phyloP scores from a whole-genome alignment of 2,797 vertebrate species.

The Anabas testudineus region DNA sequence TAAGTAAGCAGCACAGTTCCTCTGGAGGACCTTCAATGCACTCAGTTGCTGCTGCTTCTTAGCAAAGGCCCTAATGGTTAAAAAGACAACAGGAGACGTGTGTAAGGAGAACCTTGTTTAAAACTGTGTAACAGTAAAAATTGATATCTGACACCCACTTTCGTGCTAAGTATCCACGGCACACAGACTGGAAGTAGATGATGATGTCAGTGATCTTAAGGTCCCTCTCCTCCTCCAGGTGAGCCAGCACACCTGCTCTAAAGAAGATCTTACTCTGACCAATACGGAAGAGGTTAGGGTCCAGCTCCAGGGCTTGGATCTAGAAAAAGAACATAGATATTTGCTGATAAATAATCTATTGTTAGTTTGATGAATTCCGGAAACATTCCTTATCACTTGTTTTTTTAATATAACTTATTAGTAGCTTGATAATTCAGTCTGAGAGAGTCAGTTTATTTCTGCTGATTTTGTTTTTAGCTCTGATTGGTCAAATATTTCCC shows the following conservation, averaged over 20 bases:
- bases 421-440: too few relatives aligned
- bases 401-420: too few relatives aligned
- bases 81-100: not conserved
- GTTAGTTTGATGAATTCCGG: not conserved
- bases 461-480: too few relatives aligned
- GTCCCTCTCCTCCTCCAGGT: conserved; percentile 96
- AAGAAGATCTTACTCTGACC: conserved; percentile 99
- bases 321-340: conserved; percentile 54
- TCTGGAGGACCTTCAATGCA: conserved; percentile 95
- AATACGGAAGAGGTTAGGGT: conserved; percentile 95
- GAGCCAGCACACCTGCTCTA: conserved; percentile 95
- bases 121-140: not conserved
- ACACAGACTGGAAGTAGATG: conserved; percentile 97
- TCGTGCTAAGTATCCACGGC: conserved; percentile 95
- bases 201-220: conserved; percentile 98
- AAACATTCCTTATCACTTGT: not conserved
- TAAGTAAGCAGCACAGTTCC: conserved; percentile 96
- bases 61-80: conserved; percentile 89
- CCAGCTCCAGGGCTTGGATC: conserved; percentile 95
- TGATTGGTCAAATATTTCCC: not conserved
- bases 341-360: not conserved
- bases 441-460: too few relatives aligned
- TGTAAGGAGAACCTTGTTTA: not conserved
- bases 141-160: conserved; percentile 85
- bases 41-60: conserved; percentile 98